These are phyloP conservation scores for Takifugu ocellatus DNA, from an alignment of 2,797 vertebrate genomes.

Conservation along the genomic window DNA sequence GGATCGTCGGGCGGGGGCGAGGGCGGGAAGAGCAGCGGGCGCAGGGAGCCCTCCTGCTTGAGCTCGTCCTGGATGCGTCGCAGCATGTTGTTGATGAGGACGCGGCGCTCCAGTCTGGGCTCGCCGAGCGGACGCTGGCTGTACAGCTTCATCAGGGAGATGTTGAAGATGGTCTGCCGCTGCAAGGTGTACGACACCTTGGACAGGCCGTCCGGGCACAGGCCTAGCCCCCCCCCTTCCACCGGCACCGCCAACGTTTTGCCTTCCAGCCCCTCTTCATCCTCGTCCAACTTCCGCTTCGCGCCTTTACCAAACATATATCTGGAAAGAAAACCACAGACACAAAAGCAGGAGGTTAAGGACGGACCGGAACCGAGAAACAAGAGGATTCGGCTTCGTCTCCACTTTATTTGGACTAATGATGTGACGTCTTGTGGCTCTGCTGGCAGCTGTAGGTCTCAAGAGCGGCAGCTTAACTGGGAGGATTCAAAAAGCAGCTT, in stretches of 20 bases:
- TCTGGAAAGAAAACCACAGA: constrained; percentile 70
- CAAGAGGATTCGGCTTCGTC: not conserved
- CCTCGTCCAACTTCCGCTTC: constrained; percentile 98
- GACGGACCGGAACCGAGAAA: not conserved
- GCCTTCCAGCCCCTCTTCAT: constrained; percentile 99
- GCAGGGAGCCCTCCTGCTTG: constrained; percentile 89
- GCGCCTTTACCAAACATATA: constrained; percentile 99
- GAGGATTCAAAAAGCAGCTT: constrained; percentile 40
- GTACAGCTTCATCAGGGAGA: constrained; percentile 99
- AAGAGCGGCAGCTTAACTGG: constrained; percentile 16
- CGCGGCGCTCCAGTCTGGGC: constrained; percentile 93
- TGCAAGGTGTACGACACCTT: constrained; percentile 98
- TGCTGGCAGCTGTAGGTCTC: constrained; percentile 1
- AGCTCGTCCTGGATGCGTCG: constrained; percentile 97
- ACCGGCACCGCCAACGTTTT: constrained; percentile 84
- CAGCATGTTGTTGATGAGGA: constrained; percentile 98
- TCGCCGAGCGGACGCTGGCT: constrained; percentile 89
- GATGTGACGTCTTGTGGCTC: not conserved
- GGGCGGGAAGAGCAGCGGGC: constrained; percentile 81
- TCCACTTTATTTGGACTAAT: not conserved
- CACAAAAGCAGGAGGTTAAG: not conserved
- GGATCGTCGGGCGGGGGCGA: constrained; percentile 82
- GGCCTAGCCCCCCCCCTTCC: constrained; percentile 77
- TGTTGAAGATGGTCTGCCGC: constrained; percentile 99
- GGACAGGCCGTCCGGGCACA: constrained; percentile 82